Evolutionary conservation across 1,140 invertebrate genomes (phyloP).

Genomic region (Scaptomyza hsui): DNA sequence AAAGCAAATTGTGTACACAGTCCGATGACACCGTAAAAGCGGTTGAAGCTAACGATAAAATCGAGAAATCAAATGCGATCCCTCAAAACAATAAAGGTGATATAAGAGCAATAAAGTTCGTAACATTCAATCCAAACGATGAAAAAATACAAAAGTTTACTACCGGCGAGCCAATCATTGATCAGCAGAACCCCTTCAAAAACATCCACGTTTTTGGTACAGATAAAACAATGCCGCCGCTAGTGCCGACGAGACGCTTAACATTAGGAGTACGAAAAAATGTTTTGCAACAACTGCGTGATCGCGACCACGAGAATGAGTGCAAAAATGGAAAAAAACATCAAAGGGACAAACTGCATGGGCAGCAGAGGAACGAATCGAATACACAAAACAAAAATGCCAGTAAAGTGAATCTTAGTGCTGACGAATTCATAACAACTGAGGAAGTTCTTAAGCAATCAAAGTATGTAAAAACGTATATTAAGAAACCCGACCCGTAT

Average conservation of each 20-base stretch:
- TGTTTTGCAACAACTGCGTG: constrained; percentile 72
- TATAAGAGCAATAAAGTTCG: constrained; percentile 66
- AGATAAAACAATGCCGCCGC: constrained; percentile 66
- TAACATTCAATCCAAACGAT: constrained; percentile 77
- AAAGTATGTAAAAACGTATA: constrained; percentile 83
- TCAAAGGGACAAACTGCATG: constrained; percentile 26
- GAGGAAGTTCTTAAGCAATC: constrained; percentile 83
- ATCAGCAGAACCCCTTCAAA: constrained; percentile 82
- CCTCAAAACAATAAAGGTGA: no score
- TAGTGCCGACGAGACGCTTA: constrained; percentile 70
- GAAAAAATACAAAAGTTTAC: constrained; percentile 78
- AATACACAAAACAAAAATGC: constrained; percentile 48
- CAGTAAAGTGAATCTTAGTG: neutral
- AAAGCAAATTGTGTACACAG: constrained; percentile 1
- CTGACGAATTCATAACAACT: constrained; percentile 77
- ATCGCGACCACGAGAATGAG: constrained; percentile 53
- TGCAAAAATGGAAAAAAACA: constrained; percentile 26
- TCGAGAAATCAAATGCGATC: no score
- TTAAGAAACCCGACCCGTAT: constrained; percentile 81
- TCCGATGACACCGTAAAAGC: constrained; percentile 52
- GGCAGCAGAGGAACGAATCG: constrained; percentile 64
- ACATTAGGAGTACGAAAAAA: constrained; percentile 69
- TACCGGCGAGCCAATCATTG: constrained; percentile 75
- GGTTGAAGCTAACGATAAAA: constrained; percentile 25
- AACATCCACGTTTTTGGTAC: constrained; percentile 35